A percentile compares a stretch with the other conserved stretches of the same genome.
phyloP scores from a whole-genome alignment of 2,797 vertebrate species.

The Dryobates pubescens region DNA sequence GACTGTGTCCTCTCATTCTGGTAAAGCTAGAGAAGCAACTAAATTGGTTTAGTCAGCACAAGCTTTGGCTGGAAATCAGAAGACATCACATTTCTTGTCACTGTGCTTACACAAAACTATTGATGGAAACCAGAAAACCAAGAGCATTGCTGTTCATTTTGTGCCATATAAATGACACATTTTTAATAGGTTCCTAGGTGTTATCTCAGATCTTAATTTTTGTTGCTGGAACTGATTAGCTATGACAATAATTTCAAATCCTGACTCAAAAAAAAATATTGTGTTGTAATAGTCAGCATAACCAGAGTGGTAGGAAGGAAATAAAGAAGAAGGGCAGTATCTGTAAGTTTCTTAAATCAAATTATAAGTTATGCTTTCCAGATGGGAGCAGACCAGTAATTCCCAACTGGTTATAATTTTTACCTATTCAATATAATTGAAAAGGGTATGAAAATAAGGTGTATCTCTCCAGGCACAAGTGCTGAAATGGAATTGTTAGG shows the following conservation, averaged over 20 bases:
- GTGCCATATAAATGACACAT: not conserved
- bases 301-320: not conserved
- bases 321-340: constrained; percentile 9
- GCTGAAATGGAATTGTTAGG: not conserved
- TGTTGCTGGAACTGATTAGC: not conserved
- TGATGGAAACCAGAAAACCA: not conserved
- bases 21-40: not conserved
- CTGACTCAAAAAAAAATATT: not conserved
- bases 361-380: constrained; percentile 24
- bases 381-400: constrained; percentile 5
- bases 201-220: constrained; percentile 7
- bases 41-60: not conserved
- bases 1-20: too few species aligned
- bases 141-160: not conserved
- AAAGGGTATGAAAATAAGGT: not conserved
- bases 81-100: not conserved
- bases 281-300: not conserved
- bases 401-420: constrained; percentile 7
- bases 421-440: not conserved
- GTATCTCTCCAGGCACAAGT: not conserved
- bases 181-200: not conserved
- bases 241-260: not conserved
- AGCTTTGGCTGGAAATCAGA: not conserved
- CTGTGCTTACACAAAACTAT: not conserved
- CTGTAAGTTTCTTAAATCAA: constrained; percentile 20